Conservation (phyloP, 2,888 invertebrate species). For the Pyrgus malvae region DNA sequence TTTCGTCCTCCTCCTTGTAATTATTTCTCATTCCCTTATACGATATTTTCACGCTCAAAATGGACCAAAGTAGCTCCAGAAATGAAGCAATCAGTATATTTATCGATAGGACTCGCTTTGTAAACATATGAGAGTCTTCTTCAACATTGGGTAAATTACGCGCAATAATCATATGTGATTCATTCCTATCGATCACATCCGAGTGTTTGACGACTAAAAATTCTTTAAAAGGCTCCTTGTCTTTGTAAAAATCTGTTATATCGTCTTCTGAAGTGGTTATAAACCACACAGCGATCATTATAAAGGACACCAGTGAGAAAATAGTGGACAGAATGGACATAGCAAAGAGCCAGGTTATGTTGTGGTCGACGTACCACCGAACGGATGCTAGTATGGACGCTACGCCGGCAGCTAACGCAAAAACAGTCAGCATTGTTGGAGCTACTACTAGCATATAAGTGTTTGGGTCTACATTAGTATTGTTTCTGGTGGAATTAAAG, state of each 20-base stretch:
- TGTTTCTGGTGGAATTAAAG: conserved; percentile 33
- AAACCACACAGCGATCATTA: conserved; percentile 68
- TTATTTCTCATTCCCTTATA: conserved; percentile 83
- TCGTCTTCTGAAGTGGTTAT: conserved; percentile 61
- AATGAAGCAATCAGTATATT: conserved; percentile 83
- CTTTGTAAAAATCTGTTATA: conserved; percentile 66
- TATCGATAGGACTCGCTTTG: conserved; percentile 75
- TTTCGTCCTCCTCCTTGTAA: conserved; percentile 79
- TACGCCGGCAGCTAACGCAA: conserved; percentile 74
- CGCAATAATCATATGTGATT: conserved; percentile 64
- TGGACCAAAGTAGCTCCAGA: conserved; percentile 82
- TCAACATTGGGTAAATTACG: conserved; percentile 45
- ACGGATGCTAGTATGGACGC: conserved; percentile 84
- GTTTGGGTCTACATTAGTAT: conserved; percentile 18
- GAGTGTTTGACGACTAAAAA: conserved; percentile 60
- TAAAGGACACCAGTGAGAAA: conserved; percentile 67
- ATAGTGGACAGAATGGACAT: conserved; percentile 78
- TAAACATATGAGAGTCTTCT: conserved; percentile 55
- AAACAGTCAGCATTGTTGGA: conserved; percentile 74
- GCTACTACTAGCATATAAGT: conserved; percentile 68
- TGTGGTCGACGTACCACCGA: conserved; percentile 85
- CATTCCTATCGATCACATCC: conserved; percentile 59
- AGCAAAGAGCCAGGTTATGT: conserved; percentile 83
- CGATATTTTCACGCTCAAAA: conserved; percentile 81
- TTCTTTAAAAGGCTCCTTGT: conserved; percentile 64